phyloP scores from a whole-genome alignment of 2,888 invertebrate species.

The Acheta domesticus region DNA sequence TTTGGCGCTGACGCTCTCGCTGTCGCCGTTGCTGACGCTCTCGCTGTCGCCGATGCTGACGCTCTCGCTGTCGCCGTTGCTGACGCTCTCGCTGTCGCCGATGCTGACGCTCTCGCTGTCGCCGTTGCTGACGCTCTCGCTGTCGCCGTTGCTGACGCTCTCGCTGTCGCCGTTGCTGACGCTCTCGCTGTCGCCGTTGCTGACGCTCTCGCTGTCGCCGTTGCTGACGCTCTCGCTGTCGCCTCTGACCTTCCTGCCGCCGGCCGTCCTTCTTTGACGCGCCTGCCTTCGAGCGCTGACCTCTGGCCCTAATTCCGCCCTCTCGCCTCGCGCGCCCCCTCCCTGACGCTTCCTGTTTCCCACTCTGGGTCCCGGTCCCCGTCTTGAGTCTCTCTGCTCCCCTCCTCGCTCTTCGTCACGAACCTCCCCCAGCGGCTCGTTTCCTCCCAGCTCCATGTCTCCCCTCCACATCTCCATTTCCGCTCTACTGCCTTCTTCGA shows the following conservation, averaged over 20 bases:
- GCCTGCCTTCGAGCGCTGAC: constrained; percentile 25
- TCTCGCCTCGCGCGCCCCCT: constrained; percentile 27
- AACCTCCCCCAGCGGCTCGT: constrained; percentile 41
- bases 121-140: too few relatives aligned
- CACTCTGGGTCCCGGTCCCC: constrained; percentile 27
- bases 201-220: neutral
- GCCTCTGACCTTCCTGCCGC: constrained; percentile 37
- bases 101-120: too few relatives aligned
- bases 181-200: neutral
- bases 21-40: too few relatives aligned
- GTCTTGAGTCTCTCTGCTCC: constrained; percentile 20
- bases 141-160: too few relatives aligned
- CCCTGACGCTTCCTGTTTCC: constrained; percentile 26
- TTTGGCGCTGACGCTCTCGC: too few relatives aligned
- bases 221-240: constrained; percentile 34
- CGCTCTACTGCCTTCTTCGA: constrained; percentile 22
- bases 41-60: too few relatives aligned
- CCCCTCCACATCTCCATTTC: constrained; percentile 27
- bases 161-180: neutral
- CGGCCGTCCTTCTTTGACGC: constrained; percentile 26
- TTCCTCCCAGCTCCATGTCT: constrained; percentile 32
- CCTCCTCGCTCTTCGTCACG: constrained; percentile 39
- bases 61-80: too few relatives aligned
- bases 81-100: too few relatives aligned
- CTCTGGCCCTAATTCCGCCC: constrained; percentile 25